Percentiles rank a stretch among this genome's conserved stretches.
phyloP scores from a whole-genome alignment of 2,888 invertebrate genomes.

The Epinotia bilunana region DNA sequence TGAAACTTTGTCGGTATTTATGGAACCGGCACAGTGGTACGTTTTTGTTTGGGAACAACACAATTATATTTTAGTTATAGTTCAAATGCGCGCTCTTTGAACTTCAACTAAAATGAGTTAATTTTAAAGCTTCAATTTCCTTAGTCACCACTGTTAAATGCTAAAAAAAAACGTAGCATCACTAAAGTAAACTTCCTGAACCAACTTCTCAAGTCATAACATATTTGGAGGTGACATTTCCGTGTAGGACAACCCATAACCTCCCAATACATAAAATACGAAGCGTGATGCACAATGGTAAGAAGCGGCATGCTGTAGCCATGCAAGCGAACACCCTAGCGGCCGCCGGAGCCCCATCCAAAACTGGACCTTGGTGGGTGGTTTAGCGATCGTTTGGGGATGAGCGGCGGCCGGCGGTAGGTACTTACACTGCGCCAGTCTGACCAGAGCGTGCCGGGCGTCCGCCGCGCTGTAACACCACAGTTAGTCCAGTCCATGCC shows the following conservation, averaged over 20 bases:
- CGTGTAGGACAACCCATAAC: conserved; percentile 18
- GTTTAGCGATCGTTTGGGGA: conserved; percentile 6
- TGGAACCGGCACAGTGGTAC: too few species aligned
- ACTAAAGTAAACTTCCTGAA: conserved; percentile 7
- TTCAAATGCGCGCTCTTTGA: not conserved
- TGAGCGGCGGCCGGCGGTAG: conserved; percentile 5
- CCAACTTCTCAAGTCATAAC: conserved; percentile 21
- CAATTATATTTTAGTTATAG: not conserved
- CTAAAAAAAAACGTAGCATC: not conserved
- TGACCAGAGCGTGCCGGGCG: conserved; percentile 95
- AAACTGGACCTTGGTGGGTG: conserved; percentile 2
- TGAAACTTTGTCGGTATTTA: too few species aligned
- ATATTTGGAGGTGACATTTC: conserved; percentile 29
- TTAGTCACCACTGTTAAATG: not conserved
- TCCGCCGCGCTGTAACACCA: conserved; percentile 75
- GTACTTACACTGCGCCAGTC: conserved; percentile 96
- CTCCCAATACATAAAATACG: conserved; percentile 27
- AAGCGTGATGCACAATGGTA: conserved; percentile 46
- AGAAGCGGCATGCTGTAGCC: conserved; percentile 53
- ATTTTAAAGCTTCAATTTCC: not conserved
- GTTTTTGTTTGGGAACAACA: not conserved
- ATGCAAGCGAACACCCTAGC: conserved; percentile 43
- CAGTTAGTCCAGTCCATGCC: conserved; percentile 50
- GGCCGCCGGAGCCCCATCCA: not conserved
- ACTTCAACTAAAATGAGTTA: not conserved